These are phyloP conservation scores for Bombus confusus DNA, from an alignment of 1,140 invertebrate genomes.

Conservation along the genomic window DNA sequence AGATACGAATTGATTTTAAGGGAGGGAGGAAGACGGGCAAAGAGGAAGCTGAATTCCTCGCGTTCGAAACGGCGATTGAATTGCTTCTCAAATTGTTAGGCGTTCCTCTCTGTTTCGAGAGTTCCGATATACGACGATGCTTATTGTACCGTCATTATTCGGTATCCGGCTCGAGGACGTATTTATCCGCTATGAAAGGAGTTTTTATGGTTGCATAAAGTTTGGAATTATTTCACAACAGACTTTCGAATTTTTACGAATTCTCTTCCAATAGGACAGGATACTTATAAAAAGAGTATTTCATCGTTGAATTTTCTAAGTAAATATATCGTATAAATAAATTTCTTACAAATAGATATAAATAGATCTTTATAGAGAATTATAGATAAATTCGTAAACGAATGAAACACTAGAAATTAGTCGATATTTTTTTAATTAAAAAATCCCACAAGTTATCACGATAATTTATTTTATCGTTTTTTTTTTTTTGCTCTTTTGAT, in stretches of 20 bases:
- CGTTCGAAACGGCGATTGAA: neutral
- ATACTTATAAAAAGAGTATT: neutral
- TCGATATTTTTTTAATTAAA: neutral
- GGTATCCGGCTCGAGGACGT: neutral
- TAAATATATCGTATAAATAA: no score
- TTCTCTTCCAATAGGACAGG: neutral
- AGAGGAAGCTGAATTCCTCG: neutral
- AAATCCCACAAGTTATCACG: neutral
- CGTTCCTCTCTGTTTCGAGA: conserved; percentile 1
- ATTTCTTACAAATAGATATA: no score
- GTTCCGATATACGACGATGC: neutral
- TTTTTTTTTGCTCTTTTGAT: neutral
- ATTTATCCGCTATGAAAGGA: neutral
- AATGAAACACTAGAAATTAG: no score
- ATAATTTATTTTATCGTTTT: neutral
- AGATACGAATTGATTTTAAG: neutral
- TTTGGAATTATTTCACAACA: neutral
- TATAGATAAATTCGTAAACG: no score
- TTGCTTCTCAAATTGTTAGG: conserved; percentile 7
- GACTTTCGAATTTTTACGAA: neutral
- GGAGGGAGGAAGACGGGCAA: neutral
- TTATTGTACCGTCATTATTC: neutral
- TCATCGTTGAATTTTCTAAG: no score
- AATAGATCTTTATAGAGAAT: no score
- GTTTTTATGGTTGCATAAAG: neutral